Percentiles rank a stretch among this genome's conserved stretches.
Conservation (phyloP, 2,797 vertebrate genomes). For the Kryptopterus vitreolus region DNA sequence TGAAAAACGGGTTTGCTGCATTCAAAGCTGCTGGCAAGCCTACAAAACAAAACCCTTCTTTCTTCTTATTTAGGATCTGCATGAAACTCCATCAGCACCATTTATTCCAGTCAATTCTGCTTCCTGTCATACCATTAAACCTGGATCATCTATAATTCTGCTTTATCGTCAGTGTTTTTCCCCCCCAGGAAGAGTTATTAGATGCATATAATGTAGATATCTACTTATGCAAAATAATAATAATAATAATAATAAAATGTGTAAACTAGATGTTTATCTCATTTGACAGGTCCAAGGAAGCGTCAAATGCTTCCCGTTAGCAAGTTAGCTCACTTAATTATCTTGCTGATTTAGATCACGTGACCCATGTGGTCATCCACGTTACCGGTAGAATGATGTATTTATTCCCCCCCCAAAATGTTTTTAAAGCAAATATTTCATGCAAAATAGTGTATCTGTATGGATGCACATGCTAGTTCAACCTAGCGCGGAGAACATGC, state of each 20-base stretch:
- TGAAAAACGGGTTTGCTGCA: conserved; percentile 28
- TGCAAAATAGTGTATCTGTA: background rate
- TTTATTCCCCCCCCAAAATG: too few species aligned
- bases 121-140: conserved; percentile 10
- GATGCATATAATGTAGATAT: background rate
- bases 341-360: background rate
- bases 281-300: background rate
- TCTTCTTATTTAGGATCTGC: background rate
- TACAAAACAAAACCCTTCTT: conserved; percentile 6
- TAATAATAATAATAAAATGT: background rate
- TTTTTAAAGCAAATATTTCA: background rate
- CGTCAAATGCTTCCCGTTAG: background rate
- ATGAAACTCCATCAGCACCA: conserved; percentile 32
- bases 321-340: background rate
- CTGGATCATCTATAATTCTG: background rate
- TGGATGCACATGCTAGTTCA: background rate
- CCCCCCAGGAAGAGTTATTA: background rate
- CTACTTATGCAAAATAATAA: background rate
- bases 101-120: conserved; percentile 9
- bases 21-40: conserved; percentile 6
- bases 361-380: background rate
- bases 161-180: background rate
- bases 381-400: background rate
- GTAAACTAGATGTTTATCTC: background rate
- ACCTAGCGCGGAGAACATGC: background rate